Conservation (phyloP, 2,888 invertebrate genomes). For the Cataglyphis livida region DNA sequence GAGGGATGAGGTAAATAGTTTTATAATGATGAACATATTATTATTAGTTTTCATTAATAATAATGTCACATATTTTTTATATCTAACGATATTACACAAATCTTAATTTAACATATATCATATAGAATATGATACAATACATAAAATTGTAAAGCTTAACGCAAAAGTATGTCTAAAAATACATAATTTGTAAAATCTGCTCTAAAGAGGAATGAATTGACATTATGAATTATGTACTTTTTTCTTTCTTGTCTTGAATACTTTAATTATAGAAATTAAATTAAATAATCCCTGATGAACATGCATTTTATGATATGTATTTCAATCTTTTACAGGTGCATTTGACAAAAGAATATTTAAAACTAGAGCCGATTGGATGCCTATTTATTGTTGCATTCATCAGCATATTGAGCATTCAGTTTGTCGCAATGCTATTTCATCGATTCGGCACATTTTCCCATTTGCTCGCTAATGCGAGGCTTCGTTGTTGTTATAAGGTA, state of each 20-base stretch:
- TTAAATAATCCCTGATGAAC: background rate
- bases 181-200: background rate
- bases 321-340: conserved; percentile 78
- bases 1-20: conserved; percentile 82
- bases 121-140: background rate
- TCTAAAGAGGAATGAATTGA: background rate
- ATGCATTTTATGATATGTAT: background rate
- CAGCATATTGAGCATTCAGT: conserved; percentile 88
- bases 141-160: background rate
- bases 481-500: conserved; percentile 90
- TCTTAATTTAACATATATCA: background rate
- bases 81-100: conserved; percentile 1
- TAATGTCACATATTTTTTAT: background rate
- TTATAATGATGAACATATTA: conserved; percentile 1
- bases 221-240: background rate
- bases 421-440: conserved; percentile 89
- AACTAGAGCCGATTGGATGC: conserved; percentile 88
- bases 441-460: conserved; percentile 89
- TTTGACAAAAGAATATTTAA: conserved; percentile 85
- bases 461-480: conserved; percentile 94
- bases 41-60: background rate
- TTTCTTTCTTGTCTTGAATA: too few relatives aligned
- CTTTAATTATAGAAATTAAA: background rate
- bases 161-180: background rate
- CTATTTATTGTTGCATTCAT: conserved; percentile 89